These are phyloP conservation scores for Hydroisotoma schaefferi DNA, from an alignment of 2,888 invertebrate genomes.

Conservation along the genomic window DNA sequence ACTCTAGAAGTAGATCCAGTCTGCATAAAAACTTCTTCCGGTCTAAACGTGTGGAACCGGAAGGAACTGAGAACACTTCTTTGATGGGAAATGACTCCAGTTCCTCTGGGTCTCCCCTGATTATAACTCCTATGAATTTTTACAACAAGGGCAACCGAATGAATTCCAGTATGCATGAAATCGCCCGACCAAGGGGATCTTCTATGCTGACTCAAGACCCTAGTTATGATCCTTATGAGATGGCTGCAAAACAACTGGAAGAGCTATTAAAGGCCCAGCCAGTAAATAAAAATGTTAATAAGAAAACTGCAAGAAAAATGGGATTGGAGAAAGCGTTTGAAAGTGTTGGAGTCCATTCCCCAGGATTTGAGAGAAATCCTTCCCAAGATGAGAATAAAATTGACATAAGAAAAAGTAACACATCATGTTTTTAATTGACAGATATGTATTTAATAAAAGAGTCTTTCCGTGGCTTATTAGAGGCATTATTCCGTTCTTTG, in stretches of 20 bases:
- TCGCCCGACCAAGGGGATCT: constrained; percentile 16
- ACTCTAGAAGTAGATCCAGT: constrained; percentile 42
- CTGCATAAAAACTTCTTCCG: constrained; percentile 48
- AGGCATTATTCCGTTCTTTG: neutral
- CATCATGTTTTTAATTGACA: too few relatives aligned
- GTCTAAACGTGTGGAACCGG: constrained; percentile 45
- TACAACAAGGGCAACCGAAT: constrained; percentile 34
- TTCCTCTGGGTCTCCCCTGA: constrained; percentile 33
- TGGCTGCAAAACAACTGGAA: constrained; percentile 47
- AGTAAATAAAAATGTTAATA: constrained; percentile 25
- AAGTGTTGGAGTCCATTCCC: constrained; percentile 32
- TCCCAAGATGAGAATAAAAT: neutral
- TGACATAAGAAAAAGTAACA: neutral
- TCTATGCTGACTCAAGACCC: constrained; percentile 31
- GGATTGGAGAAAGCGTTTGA: constrained; percentile 47
- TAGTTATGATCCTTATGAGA: constrained; percentile 48
- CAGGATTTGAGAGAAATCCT: constrained; percentile 1
- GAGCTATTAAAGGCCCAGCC: constrained; percentile 45
- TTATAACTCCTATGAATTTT: constrained; percentile 47
- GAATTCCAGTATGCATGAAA: constrained; percentile 12
- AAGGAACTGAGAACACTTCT: constrained; percentile 46
- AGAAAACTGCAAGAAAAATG: constrained; percentile 35
- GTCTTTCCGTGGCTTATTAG: neutral
- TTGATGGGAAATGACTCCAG: constrained; percentile 22
- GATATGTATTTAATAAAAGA: too few relatives aligned